Evolutionary conservation across 2,113 vertebrate genomes (phyloP), one percentile per base, ranked within the genome.

Genomic region (Pan troglodytes): DNA sequence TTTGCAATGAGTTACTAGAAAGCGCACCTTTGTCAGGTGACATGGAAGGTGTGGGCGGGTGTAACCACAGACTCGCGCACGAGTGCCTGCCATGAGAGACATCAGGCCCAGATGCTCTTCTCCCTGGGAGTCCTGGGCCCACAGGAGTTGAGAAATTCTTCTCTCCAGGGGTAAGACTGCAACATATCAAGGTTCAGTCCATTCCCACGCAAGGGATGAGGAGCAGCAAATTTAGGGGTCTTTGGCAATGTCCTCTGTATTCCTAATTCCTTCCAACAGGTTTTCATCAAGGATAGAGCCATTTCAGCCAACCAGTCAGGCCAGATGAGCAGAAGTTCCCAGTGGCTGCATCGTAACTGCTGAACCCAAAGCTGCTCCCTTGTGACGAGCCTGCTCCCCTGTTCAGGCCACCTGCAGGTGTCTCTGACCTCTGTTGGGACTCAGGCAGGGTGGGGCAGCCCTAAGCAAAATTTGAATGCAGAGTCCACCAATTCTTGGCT

Each of bases 241-340:
- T 70, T 97, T 98, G 97, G 96, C 96, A 93, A 18, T 25, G 30
- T 68, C 76, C 52, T 92, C 35, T 20, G 43, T 75, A 89, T 98
- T 98, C 93, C 93, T 92, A 86, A 94, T 96, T 98, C 92, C 70
- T 94, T 79, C 82, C 85, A 96, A 93, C 3, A 0, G 78, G 40
- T 92, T 97, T 97, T 97, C 90, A 81, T 94, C 92, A 84, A 96
- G 50, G 72, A 88, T 30, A 95, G 89, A 97, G 97, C 85, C 97
- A 89, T 97, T 90, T 86, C 12, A 82, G 73, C 55, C 91, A 96
- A 85, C 61, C 13, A 2, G 13, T 59, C 48, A 55, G 81, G 92
- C 91, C 80, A 87, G 87, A 78, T 89, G 73, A 78, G 32, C 91
- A 93, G 87, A 59, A 68, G 82, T 67, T 93, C 89, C 90, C 13